phyloP scores from a whole-genome alignment of 2,113 vertebrate genomes.

The Dolichallabes microphthalmus region DNA sequence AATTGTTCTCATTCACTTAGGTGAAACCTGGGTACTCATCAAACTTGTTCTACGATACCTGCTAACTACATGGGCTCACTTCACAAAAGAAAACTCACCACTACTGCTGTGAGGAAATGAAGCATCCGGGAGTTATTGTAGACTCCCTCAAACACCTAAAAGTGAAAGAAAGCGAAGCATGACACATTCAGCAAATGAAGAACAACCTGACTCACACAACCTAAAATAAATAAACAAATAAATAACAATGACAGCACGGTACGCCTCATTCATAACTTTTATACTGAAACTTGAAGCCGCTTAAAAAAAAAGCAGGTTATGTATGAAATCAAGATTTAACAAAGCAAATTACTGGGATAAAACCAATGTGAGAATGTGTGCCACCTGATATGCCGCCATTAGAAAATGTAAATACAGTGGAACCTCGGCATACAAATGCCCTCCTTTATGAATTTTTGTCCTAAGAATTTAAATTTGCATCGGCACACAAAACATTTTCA shows the following conservation, averaged over 20 bases:
- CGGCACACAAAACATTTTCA: too few species aligned
- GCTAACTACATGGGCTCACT: not conserved
- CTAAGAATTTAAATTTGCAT: too few species aligned
- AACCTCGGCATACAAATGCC: too few species aligned
- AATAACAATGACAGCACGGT: not conserved
- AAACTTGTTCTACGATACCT: not conserved
- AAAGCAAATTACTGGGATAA: not conserved
- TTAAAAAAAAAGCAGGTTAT: not conserved
- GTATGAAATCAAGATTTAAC: not conserved
- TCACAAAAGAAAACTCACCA: constrained; percentile 69
- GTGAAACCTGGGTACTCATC: not conserved
- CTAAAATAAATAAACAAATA: too few species aligned
- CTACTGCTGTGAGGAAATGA: constrained; percentile 81
- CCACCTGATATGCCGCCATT: not conserved
- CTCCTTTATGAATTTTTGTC: too few species aligned
- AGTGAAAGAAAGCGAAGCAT: not conserved
- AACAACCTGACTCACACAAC: not conserved
- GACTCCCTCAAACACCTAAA: constrained; percentile 80
- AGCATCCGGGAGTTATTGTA: constrained; percentile 84
- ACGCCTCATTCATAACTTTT: too few species aligned
- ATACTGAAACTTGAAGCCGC: not conserved
- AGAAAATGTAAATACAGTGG: not conserved
- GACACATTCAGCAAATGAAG: too few species aligned
- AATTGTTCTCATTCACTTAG: not conserved
- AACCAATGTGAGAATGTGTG: too few species aligned